phyloP scores from a whole-genome alignment of 2,888 invertebrate species.

The Tenodera sinensis region DNA sequence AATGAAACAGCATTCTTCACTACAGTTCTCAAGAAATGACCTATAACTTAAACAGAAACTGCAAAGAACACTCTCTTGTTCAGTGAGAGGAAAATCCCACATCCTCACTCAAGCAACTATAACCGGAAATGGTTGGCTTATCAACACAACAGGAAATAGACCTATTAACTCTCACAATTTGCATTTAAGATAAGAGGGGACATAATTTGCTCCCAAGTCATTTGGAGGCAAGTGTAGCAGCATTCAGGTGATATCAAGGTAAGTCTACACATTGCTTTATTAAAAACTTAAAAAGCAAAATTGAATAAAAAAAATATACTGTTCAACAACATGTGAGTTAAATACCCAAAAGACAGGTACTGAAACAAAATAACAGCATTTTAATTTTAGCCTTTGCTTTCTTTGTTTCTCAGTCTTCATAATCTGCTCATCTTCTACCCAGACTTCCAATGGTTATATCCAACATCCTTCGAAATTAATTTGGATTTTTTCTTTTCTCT shows the following conservation, averaged over 20 bases:
- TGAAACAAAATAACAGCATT: too few relatives aligned
- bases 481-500: too few relatives aligned
- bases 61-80: neutral
- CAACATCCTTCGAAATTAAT: too few relatives aligned
- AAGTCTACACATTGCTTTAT: neutral
- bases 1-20: too few relatives aligned
- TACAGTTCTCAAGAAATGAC: neutral
- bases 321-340: too few relatives aligned
- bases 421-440: too few relatives aligned
- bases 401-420: too few relatives aligned
- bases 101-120: neutral
- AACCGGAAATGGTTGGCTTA: neutral
- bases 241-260: neutral
- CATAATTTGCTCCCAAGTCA: neutral
- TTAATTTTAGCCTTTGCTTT: too few relatives aligned
- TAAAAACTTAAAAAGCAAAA: too few relatives aligned
- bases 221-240: neutral
- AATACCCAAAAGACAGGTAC: too few relatives aligned
- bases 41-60: neutral
- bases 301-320: too few relatives aligned
- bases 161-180: neutral
- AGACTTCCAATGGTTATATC: too few relatives aligned
- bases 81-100: neutral
- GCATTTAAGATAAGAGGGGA: neutral
- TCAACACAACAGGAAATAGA: neutral